Conservation (phyloP, 2,113 vertebrate species). For the Paratilapia polleni region DNA sequence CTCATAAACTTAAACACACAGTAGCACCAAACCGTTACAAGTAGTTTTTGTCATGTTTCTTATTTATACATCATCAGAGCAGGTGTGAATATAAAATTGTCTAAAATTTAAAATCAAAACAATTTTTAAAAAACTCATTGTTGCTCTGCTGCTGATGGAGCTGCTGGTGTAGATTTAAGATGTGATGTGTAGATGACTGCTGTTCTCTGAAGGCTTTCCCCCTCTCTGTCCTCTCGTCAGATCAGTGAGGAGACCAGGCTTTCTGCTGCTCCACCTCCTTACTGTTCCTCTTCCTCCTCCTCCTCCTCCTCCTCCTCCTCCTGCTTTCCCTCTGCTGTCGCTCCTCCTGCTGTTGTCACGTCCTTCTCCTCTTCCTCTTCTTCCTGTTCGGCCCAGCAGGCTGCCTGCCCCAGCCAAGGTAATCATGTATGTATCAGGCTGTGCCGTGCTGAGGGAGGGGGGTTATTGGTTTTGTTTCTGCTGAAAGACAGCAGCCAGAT, state of each 20-base stretch:
- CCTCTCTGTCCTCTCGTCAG: conserved; percentile 85
- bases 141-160: background rate
- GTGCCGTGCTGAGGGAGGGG: conserved; percentile 17
- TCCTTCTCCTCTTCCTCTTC: conserved; percentile 69
- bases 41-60: background rate
- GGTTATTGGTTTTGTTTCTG: background rate
- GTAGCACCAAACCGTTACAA: background rate
- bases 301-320: conserved; percentile 30
- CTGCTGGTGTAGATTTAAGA: conserved; percentile 1
- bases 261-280: conserved; percentile 80
- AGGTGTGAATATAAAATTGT: background rate
- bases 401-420: conserved; percentile 95
- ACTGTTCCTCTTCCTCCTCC: conserved; percentile 58
- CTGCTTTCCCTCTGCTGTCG: conserved; percentile 78
- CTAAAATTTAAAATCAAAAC: background rate
- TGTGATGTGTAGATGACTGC: conserved; percentile 17
- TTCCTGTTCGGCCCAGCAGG: conserved; percentile 86
- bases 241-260: conserved; percentile 89
- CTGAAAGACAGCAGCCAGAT: background rate
- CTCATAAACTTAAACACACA: background rate
- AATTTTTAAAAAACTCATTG: background rate
- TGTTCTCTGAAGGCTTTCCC: conserved; percentile 55
- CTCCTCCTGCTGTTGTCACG: conserved; percentile 76
- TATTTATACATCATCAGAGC: background rate
- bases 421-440: conserved; percentile 89